Conservation (phyloP, 2,797 vertebrate species). For the Percopsis omiscomaycus region DNA sequence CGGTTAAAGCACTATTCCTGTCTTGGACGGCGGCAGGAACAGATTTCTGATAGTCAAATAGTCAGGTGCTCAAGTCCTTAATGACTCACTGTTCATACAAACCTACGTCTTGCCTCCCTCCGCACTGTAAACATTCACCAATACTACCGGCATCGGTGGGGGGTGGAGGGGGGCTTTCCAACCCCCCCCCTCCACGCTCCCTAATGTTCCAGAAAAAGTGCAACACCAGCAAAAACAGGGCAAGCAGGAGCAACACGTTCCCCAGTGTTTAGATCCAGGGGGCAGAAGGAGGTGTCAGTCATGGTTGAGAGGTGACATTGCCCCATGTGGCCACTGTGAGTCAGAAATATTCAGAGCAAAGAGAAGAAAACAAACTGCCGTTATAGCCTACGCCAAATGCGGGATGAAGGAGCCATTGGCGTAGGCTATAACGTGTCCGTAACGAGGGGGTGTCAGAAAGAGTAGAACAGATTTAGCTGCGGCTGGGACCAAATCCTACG, state of each 20-base stretch:
- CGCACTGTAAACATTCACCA: conserved; percentile 9
- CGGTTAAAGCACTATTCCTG: not conserved
- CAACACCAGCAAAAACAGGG: conserved; percentile 61
- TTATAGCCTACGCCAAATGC: conserved; percentile 29
- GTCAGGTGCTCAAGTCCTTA: conserved; percentile 39
- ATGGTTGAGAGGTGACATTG: conserved; percentile 36
- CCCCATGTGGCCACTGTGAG: conserved; percentile 57
- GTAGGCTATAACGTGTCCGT: not conserved
- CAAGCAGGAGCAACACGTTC: conserved; percentile 26
- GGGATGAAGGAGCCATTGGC: conserved; percentile 20
- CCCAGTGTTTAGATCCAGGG: not conserved
- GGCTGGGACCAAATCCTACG: conserved; percentile 14
- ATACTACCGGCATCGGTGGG: conserved; percentile 4
- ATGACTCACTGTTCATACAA: not conserved
- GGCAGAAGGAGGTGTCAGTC: conserved; percentile 42
- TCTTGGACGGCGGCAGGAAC: not conserved
- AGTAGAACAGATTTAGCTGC: conserved; percentile 38
- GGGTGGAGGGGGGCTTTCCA: conserved; percentile 21
- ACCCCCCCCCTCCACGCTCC: conserved; percentile 43
- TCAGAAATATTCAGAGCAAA: conserved; percentile 51
- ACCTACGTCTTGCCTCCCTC: conserved; percentile 26
- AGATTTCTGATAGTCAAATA: conserved; percentile 22
- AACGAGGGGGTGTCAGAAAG: conserved; percentile 27
- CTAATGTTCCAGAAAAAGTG: conserved; percentile 66
- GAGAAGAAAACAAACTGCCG: conserved; percentile 19